Evolutionary conservation across 2,113 vertebrate species (phyloP), one percentile per base, ranked within the genome.

Genomic region (Tauraco erythrolophus): DNA sequence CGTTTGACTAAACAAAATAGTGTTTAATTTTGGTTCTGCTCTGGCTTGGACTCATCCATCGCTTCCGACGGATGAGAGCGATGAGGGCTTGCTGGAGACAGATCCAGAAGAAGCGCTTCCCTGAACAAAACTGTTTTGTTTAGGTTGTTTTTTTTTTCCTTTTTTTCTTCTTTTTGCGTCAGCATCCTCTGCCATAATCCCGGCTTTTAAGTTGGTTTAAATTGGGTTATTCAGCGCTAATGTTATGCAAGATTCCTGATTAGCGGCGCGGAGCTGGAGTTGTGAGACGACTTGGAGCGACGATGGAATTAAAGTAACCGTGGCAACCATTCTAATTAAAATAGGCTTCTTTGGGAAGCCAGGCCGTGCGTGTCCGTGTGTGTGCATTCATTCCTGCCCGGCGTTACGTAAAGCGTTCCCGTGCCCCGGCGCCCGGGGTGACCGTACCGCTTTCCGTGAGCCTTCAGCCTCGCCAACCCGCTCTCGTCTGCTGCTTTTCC

Each of bases 301-400:
- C 24, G 89, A 37, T 95, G 92, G 94, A 95, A 96, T 98, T 96
- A 95, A 95, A 64, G 97, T 97, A 85, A 94, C 96, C 85, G 21
- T 97, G 92, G 96, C 91, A 97, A 98, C 97, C 79, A 80, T 97
- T 96, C 27, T 64, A 76, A 96, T 97, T 88, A 45, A 96, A 97
- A 96, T 95, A 14, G 80, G 39, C 9, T 61, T 93, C 56, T 45
- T 76, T 14, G 88, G 89, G 89, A 88, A 93, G 94, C n/a, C 15
- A 35, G 83, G 56, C 81, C 62, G 81, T 4, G 12, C 45, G 77
- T 8, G 22, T 35, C 78, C 28, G 1, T 23, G 21, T 43, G 72
- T 69, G 25, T 35, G 57, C 66, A 22, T 93, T 95, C 58, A 35
- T 75, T 72, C 94, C 70, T 48, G 71, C 70, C 53, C 77, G 51